Base-by-base conservation (phyloP, 2,888 invertebrate genomes). In the Cordilura impudica region DNA sequence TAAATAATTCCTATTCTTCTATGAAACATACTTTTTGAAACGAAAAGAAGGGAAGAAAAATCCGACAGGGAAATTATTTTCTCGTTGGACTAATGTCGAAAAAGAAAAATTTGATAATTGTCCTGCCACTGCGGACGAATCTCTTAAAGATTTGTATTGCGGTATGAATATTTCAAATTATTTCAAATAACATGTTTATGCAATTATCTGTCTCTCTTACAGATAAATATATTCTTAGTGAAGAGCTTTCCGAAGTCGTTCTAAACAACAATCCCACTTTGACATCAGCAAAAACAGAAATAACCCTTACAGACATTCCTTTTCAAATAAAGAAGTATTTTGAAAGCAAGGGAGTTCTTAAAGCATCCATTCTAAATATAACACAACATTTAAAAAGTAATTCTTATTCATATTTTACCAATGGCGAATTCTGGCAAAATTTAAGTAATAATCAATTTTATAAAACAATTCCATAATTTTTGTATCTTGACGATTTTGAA, bases 261-360 rank as follows among this genome's bases (percentile, higher is more conserved):
- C 45, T 67, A 39, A 72, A 67, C 39, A 72, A 76, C 29, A 61
- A 69, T 60, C 73, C 77, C 45, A 63, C 61, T 51, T 66, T 80
- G 39, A 53, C 71, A 35, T 31, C 43, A 51, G 61, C 54, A 67
- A 72, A 63, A 56, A 63, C 56, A 58, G 69, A 76, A 54, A 71
- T 74, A 35, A 66, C 60, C 5, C 71, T 79, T 61, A 53, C 54
- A 56, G 71, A 74, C 49, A 76, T 80, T 51, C 39, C 47, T 45
- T 80, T 80, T 58, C 80, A 80, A 72, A 76, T 76, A 60, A 71
- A 80, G 47, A 72, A 58, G 18, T 76, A 67, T 72, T 67, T 80
- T 56, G 80, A 80, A 60, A 66, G 63, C 21, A 53, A 74, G 31
- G 54, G 51, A 60, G 67, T 76, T 31, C 63, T 56, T 16, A 23